Evolutionary conservation across 2,888 invertebrate species (phyloP).

Genomic region (Lapara coniferarum): DNA sequence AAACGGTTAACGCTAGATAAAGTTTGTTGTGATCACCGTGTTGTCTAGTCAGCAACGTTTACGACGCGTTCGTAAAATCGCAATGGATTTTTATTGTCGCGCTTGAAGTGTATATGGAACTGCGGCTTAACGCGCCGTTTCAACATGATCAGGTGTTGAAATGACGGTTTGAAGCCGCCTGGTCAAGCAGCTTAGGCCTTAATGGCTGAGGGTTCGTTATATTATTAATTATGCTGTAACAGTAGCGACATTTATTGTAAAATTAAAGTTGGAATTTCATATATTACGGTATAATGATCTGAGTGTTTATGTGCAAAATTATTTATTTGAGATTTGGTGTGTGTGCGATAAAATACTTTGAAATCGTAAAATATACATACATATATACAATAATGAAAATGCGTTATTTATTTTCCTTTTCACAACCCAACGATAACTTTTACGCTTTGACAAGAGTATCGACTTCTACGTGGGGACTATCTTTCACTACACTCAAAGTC

Average conservation of each 20-base stretch:
- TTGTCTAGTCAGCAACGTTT: constrained; percentile 60
- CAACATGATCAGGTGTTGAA: constrained; percentile 31
- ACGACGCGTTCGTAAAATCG: constrained; percentile 46
- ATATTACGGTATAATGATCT: constrained; percentile 56
- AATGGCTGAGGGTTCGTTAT: constrained; percentile 47
- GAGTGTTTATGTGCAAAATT: constrained; percentile 52
- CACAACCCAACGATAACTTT: too few species aligned
- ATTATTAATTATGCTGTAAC: constrained; percentile 34
- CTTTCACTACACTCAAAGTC: too few species aligned
- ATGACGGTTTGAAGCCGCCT: constrained; percentile 30
- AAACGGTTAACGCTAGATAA: constrained; percentile 22
- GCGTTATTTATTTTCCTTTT: constrained; percentile 16
- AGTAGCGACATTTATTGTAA: constrained; percentile 34
- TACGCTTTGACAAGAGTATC: too few species aligned
- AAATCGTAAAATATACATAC: constrained; percentile 36
- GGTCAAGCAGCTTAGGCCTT: constrained; percentile 57
- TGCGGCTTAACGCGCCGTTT: constrained; percentile 45
- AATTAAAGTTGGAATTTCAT: constrained; percentile 40
- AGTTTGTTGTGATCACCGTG: constrained; percentile 50
- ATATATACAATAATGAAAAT: constrained; percentile 7
- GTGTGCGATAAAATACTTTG: constrained; percentile 39
- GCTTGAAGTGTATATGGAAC: constrained; percentile 41
- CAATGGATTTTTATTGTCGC: constrained; percentile 40
- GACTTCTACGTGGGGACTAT: too few species aligned
- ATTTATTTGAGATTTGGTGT: constrained; percentile 55